Conservation (phyloP, 2,797 vertebrate species). For the Labroides dimidiatus region DNA sequence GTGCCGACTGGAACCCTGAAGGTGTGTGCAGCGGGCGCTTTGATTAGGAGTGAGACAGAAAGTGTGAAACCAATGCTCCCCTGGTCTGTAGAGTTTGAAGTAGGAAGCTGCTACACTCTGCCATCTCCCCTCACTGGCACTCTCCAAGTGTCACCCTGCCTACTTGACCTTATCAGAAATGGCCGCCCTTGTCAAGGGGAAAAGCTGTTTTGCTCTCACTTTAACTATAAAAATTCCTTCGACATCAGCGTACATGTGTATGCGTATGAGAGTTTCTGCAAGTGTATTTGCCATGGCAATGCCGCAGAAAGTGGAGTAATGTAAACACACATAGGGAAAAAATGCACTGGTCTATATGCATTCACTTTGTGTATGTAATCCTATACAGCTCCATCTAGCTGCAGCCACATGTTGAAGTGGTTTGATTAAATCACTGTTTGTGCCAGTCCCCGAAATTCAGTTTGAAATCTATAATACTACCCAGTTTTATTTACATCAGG, state of each 20-base stretch:
- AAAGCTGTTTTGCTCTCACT: constrained; percentile 52
- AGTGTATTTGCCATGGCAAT: constrained; percentile 32
- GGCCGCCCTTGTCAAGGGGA: constrained; percentile 55
- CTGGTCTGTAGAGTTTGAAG: constrained; percentile 25
- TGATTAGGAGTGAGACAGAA: constrained; percentile 43
- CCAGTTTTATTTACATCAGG: constrained; percentile 63
- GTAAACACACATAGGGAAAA: constrained; percentile 55
- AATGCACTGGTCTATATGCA: constrained; percentile 43
- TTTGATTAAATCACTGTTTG: constrained; percentile 65
- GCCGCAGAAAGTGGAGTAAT: constrained; percentile 37
- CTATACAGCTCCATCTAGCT: constrained; percentile 39
- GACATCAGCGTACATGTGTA: constrained; percentile 6
- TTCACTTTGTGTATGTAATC: constrained; percentile 61
- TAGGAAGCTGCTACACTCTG: constrained; percentile 34
- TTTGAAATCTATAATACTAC: constrained; percentile 62
- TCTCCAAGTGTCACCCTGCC: constrained; percentile 45
- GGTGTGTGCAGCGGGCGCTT: constrained; percentile 57
- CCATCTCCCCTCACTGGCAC: constrained; percentile 12
- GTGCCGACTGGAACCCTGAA: constrained; percentile 59
- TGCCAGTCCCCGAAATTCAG: constrained; percentile 46
- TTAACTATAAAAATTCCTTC: constrained; percentile 43
- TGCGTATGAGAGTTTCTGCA: not conserved
- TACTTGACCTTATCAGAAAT: constrained; percentile 73
- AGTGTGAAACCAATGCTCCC: constrained; percentile 41
- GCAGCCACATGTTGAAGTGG: constrained; percentile 48